A percentile compares a stretch with the other conserved stretches of the same genome.
Evolutionary conservation across 1,140 invertebrate genomes (phyloP).

Genomic region (Papilio glaucus): DNA sequence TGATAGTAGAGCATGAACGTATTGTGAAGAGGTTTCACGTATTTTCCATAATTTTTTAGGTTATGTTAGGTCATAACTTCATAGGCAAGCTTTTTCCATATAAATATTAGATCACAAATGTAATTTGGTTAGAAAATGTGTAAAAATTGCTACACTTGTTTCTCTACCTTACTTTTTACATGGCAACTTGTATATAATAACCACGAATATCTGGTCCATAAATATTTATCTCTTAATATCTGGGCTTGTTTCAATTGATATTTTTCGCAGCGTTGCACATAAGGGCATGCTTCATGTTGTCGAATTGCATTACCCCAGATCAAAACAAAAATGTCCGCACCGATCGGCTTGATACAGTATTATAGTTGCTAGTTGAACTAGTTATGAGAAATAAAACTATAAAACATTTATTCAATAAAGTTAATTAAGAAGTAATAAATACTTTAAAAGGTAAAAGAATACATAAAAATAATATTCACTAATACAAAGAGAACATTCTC

Average conservation of each 20-base stretch:
- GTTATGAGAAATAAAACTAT: not conserved
- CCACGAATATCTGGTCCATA: not conserved
- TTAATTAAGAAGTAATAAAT: not conserved
- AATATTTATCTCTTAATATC: conserved; percentile 17
- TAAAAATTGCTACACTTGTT: not conserved
- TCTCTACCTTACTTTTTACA: not conserved
- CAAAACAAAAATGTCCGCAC: not conserved
- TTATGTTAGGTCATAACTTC: too few species aligned
- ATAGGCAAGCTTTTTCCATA: too few species aligned
- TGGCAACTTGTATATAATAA: not conserved
- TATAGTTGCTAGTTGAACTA: not conserved
- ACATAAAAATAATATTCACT: too few species aligned
- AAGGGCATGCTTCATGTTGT: conserved; percentile 6
- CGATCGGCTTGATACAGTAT: not conserved
- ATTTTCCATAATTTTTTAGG: too few species aligned
- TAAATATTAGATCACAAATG: too few species aligned
- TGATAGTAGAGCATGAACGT: too few species aligned
- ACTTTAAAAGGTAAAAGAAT: not conserved
- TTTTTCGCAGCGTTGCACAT: not conserved
- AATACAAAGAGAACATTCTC: too few species aligned
- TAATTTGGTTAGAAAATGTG: not conserved
- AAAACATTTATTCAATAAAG: not conserved
- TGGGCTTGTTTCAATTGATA: not conserved
- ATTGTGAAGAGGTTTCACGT: too few species aligned
- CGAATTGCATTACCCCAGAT: conserved; percentile 18